Conservation (phyloP, 2,888 invertebrate genomes). For the Atethmia centrago region DNA sequence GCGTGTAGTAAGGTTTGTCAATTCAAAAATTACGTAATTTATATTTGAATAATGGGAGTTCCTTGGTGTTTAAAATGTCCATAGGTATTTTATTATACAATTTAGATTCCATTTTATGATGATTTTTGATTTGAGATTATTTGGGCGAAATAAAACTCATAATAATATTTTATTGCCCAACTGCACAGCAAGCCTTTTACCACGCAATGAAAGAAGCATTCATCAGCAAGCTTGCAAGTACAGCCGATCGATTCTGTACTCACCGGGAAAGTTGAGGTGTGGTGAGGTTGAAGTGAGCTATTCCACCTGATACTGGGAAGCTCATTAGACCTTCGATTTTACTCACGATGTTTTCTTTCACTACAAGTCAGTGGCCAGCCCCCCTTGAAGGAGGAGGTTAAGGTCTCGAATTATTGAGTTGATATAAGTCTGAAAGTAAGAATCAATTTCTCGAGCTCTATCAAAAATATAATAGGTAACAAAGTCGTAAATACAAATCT, state of each 20-base stretch:
- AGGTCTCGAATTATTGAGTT: neutral
- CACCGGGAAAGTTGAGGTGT: neutral
- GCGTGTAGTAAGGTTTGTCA: too few relatives aligned
- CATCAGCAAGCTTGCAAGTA: neutral
- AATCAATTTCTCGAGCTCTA: neutral
- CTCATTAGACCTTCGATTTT: neutral
- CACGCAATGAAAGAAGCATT: neutral
- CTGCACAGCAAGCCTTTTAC: neutral
- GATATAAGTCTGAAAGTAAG: neutral
- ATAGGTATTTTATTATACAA: too few relatives aligned
- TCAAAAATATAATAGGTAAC: neutral
- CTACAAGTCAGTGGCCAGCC: too few relatives aligned
- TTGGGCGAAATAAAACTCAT: neutral
- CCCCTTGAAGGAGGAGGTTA: neutral
- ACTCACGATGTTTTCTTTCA: neutral
- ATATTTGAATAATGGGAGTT: too few relatives aligned
- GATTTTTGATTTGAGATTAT: neutral
- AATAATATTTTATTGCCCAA: neutral
- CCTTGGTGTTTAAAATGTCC: too few relatives aligned
- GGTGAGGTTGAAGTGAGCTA: neutral
- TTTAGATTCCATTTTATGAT: too few relatives aligned
- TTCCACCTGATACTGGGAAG: too few relatives aligned
- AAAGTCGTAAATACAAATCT: conserved; percentile 25
- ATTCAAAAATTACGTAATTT: too few relatives aligned
- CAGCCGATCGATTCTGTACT: neutral